Base-by-base conservation (phyloP, 2,888 invertebrate genomes). In the Standfussiana lucernea region DNA sequence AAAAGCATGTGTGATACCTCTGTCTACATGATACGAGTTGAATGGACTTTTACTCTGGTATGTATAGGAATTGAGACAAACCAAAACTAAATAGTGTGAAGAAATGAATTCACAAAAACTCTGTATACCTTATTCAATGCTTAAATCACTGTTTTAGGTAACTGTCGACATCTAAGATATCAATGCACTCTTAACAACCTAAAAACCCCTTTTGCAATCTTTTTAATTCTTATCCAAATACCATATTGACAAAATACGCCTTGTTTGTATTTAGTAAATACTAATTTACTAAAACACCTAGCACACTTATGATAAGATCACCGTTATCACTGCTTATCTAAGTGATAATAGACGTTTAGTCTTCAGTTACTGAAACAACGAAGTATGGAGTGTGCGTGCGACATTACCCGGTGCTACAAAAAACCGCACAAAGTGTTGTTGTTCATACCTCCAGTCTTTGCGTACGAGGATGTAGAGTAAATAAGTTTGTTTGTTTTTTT, bases 321-420 rank as follows among this genome's bases (percentile, higher is more conserved):
- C 75, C 80, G 78, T 83, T 89, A 89, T 90, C 89, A 70, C 32
- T 56, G 72, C 75, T 89, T 91, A 90, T 90, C 91, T 78, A 6
- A 56, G 62, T 75, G 90, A 91, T 90, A 89, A 86, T 77, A 84
- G 79, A 83, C 70, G 78, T 78, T 78, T 78, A 81, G 85, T 77
- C 87, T 84, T 83, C 77, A 79, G 83, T 84, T 42, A 66, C 64
- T 76, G 68, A 74, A 83, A 83, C 77, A 75, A 64, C 72, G 72
- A 85, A 90, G 86, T 79, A 96, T 95, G 95, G 92, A 93, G 89
- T 90, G 92, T 87, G 92, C 92, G 89, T 90, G 93, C 84, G 95
- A 95, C 77, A 93, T 93, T 79, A 90, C 90, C 37, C 90, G 91
- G 91, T 95, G 94, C 88, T 93, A 90, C 86, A 80, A 90, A 72